phyloP scores from a whole-genome alignment of 2,888 invertebrate genomes.

The Spilosoma lubricipeda region DNA sequence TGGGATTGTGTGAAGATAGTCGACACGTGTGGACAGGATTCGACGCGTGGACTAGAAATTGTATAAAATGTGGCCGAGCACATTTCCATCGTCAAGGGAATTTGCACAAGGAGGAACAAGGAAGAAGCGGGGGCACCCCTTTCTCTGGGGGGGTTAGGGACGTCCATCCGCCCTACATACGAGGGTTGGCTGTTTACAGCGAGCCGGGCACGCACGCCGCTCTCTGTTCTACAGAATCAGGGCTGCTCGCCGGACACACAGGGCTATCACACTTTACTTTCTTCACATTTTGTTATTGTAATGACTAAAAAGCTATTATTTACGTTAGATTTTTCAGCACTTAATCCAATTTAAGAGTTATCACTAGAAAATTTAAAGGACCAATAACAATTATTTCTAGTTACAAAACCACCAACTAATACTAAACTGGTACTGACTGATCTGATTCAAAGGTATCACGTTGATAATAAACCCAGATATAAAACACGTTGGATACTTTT shows the following conservation, averaged over 20 bases:
- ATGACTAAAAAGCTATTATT: neutral
- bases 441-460: neutral
- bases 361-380: no score
- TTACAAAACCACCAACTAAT: neutral
- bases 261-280: constrained; percentile 67
- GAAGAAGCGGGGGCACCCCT: constrained; percentile 84
- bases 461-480: neutral
- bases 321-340: neutral
- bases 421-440: neutral
- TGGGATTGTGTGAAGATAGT: constrained; percentile 21
- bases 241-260: constrained; percentile 82
- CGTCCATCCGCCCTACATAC: constrained; percentile 82
- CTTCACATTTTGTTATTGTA: constrained; percentile 34
- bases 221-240: constrained; percentile 84
- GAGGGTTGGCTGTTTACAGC: constrained; percentile 84
- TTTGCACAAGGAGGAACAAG: constrained; percentile 86
- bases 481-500: neutral
- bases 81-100: constrained; percentile 86
- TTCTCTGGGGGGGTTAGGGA: constrained; percentile 76
- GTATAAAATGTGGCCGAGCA: constrained; percentile 86
- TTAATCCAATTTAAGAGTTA: neutral
- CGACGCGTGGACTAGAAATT: constrained; percentile 82
- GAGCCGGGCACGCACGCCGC: constrained; percentile 83
- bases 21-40: constrained; percentile 63
- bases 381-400: neutral